Evolutionary conservation across 2,113 vertebrate species (phyloP).

Genomic region (Emberiza fucata): DNA sequence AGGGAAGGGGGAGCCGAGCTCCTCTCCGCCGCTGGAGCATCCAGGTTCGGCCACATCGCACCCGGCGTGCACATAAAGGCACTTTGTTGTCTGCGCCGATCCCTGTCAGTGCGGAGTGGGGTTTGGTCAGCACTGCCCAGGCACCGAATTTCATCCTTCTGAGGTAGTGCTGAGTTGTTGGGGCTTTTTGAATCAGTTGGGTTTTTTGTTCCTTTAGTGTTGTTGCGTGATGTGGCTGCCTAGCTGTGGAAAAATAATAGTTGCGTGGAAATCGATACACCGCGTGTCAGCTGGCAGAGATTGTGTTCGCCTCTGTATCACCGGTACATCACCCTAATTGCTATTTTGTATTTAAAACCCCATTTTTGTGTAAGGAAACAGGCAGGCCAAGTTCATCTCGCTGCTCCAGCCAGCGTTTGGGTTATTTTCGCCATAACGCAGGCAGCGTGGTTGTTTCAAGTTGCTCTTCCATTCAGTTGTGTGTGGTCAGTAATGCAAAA

Average conservation of each 20-base stretch:
- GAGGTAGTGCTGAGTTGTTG: background rate
- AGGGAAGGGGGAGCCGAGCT: background rate
- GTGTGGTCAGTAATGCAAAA: background rate
- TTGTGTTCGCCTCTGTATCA: accelerated
- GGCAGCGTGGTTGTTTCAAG: background rate
- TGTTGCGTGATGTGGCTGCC: background rate
- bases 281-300: background rate
- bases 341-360: background rate
- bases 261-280: background rate
- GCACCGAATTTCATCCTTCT: background rate
- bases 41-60: background rate
- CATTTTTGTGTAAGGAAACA: background rate
- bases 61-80: background rate
- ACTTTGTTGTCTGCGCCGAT: background rate
- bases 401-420: background rate
- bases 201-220: background rate
- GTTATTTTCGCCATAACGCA: background rate
- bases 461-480: background rate
- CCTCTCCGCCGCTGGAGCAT: background rate
- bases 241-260: background rate
- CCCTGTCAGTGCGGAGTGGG: accelerated
- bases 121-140: background rate
- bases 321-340: accelerated
- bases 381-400: background rate
- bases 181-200: background rate